These are phyloP conservation scores for Ormyrus nitidulus DNA, from an alignment of 2,888 invertebrate genomes.

Conservation along the genomic window DNA sequence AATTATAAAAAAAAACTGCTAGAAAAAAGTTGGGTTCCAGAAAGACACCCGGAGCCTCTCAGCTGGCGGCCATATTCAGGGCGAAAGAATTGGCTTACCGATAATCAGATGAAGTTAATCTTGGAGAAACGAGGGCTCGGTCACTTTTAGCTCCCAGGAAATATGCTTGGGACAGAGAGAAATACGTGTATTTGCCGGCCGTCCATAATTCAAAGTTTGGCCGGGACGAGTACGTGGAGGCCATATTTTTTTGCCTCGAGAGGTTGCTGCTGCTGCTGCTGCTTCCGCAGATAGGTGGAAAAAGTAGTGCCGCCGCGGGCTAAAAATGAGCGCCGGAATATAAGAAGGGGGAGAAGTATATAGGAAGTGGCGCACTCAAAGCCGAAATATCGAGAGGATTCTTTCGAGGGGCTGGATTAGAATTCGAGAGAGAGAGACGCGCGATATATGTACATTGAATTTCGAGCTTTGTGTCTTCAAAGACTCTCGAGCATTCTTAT, in stretches of 20 bases:
- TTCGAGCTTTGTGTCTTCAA: slow-evolving; percentile 21
- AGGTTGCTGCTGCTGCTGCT: background rate
- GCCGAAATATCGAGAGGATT: slow-evolving; percentile 53
- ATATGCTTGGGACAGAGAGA: background rate
- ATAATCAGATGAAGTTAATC: slow-evolving; percentile 68
- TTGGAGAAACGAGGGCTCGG: slow-evolving; percentile 40
- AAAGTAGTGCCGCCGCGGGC: slow-evolving; percentile 17
- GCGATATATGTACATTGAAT: slow-evolving; percentile 14
- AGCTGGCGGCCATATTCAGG: too few relatives aligned
- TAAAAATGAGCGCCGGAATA: background rate
- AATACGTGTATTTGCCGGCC: background rate
- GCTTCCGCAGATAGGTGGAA: background rate
- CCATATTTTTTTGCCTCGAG: background rate
- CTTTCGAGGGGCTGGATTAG: slow-evolving; percentile 43
- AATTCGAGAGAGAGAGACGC: slow-evolving; percentile 35
- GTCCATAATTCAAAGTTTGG: slow-evolving; percentile 24
- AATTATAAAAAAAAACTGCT: too few relatives aligned
- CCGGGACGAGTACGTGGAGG: background rate
- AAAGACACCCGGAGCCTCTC: too few relatives aligned
- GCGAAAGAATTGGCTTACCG: slow-evolving; percentile 56
- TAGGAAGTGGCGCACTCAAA: slow-evolving; percentile 37
- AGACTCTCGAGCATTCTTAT: background rate
- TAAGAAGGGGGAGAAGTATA: background rate
- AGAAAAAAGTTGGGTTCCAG: too few relatives aligned
- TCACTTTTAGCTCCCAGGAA: background rate